Percentiles rank a stretch among this genome's conserved stretches.
Evolutionary conservation across 2,888 invertebrate species (phyloP).

Genomic region (Drosophila recens): DNA sequence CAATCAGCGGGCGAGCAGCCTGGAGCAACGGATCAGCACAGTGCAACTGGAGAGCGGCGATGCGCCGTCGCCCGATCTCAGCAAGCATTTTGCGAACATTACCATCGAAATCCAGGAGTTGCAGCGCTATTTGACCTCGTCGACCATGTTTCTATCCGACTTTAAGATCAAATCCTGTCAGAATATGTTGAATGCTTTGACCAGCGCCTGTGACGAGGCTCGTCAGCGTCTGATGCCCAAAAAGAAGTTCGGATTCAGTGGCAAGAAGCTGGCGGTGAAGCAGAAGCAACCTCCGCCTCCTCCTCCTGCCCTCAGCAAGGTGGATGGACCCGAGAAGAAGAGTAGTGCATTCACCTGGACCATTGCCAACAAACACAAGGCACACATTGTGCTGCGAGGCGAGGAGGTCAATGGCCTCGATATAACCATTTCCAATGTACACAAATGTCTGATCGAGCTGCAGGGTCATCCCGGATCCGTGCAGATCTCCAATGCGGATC

Average conservation of each 20-base stretch:
- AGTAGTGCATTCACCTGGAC: slow-evolving; percentile 76
- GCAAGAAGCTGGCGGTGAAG: slow-evolving; percentile 86
- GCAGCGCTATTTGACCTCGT: slow-evolving; percentile 92
- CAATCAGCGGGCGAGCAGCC: slow-evolving; percentile 88
- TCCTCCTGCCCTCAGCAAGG: slow-evolving; percentile 54
- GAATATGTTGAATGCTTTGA: slow-evolving; percentile 90
- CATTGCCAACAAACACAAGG: slow-evolving; percentile 86
- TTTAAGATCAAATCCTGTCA: slow-evolving; percentile 93
- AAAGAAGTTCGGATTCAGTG: slow-evolving; percentile 94
- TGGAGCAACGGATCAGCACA: slow-evolving; percentile 88
- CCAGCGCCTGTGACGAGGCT: slow-evolving; percentile 89
- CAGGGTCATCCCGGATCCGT: slow-evolving; percentile 94
- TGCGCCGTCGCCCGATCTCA: slow-evolving; percentile 82
- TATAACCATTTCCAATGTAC: slow-evolving; percentile 90
- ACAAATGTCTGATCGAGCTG: slow-evolving; percentile 91
- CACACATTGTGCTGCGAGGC: slow-evolving; percentile 87
- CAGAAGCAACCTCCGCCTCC: slow-evolving; percentile 62
- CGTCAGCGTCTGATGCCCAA: slow-evolving; percentile 92
- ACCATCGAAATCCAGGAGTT: slow-evolving; percentile 90
- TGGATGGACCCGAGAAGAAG: slow-evolving; percentile 47
- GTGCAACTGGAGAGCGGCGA: slow-evolving; percentile 54
- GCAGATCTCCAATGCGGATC: slow-evolving; percentile 91
- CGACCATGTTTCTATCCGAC: slow-evolving; percentile 92
- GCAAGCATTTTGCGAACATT: slow-evolving; percentile 89
- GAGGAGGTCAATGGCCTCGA: slow-evolving; percentile 90